phyloP scores from a whole-genome alignment of 2,113 vertebrate genomes.

The Corythoichthys intestinalis region DNA sequence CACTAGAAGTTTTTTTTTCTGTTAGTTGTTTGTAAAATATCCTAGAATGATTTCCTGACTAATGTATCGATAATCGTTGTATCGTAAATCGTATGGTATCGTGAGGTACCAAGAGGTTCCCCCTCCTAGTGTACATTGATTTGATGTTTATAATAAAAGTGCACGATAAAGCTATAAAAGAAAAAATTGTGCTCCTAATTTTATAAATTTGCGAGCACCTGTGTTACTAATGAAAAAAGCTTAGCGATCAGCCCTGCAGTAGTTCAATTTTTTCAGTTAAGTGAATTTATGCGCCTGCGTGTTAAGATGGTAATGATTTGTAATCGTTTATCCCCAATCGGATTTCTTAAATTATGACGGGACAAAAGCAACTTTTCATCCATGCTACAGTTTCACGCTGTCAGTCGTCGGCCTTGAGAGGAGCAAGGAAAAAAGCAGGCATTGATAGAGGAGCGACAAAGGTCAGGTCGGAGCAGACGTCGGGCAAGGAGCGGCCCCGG shows the following conservation, averaged over 20 bases:
- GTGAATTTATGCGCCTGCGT: slow-evolving; percentile 18
- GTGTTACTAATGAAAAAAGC: too few species aligned
- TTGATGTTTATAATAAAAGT: too few species aligned
- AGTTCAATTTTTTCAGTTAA: slow-evolving; percentile 11
- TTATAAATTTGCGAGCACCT: too few species aligned
- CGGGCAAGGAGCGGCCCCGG: slow-evolving; percentile 71
- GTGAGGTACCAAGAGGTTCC: too few species aligned
- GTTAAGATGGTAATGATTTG: slow-evolving; percentile 52
- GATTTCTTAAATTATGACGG: slow-evolving; percentile 59
- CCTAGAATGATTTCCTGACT: too few species aligned
- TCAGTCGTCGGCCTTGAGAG: slow-evolving; percentile 56
- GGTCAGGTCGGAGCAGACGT: slow-evolving; percentile 76
- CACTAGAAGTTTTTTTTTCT: too few species aligned
- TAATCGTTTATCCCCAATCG: slow-evolving; percentile 53
- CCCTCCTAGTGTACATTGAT: too few species aligned
- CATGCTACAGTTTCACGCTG: slow-evolving; percentile 31
- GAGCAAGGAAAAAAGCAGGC: slow-evolving; percentile 66
- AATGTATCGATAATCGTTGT: too few species aligned
- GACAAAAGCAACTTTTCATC: slow-evolving; percentile 57
- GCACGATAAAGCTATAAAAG: too few species aligned
- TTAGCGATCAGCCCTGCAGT: not conserved
- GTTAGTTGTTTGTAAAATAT: too few species aligned
- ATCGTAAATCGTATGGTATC: too few species aligned
- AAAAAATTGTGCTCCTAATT: too few species aligned
- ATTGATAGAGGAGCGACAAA: slow-evolving; percentile 74